Evolutionary conservation across 2,113 vertebrate species (phyloP), one percentile per base, ranked within the genome.

Genomic region (Sitta europaea): DNA sequence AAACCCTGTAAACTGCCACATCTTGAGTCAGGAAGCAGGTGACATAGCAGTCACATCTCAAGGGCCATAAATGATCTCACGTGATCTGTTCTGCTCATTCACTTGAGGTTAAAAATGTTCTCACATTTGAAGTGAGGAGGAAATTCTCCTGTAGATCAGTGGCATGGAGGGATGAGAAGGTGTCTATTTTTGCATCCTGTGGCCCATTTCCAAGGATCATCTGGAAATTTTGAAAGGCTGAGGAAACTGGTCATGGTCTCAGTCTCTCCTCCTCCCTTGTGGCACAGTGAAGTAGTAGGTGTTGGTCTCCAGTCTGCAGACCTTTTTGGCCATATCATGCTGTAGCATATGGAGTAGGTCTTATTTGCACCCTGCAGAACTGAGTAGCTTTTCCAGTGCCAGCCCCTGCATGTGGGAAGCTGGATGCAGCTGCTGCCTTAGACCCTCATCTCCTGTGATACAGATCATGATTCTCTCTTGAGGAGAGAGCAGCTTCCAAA

Each of bases 1-100:
- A 66, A 82, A 43, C 16, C 14, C 29, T 85, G 58, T 33, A 22
- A 88, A 22, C 28, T 75, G 29, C 43, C 53, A 51, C 6, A 6
- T 21, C 43, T 78, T 40, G 53, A 50, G 27, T 63, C 14, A 40
- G 78, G n/a, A 78, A 85, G 74, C 36, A 33, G 70, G 51, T 74
- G 78, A 22, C 70, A 27, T 7, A 51, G 70, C 61, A 82, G 40
- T 63, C 57, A 61, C 53, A 53, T 86, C 82, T 95, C 40, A 15
- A 0, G 1, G 63, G 61, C 16, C n/a, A 23, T 55, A 75, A 51
- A 13, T 48, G 53, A 38, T 57, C 40, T 68, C 72, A 55, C 0
- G 0, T 43, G 45, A n/a, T 43, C 18, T 68, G 43, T 68, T 63
- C 66, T 75, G 35, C 66, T 82, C 55, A 51, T 54, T 53, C 5